Evolutionary conservation across 2,113 vertebrate species (phyloP), one percentile per base, ranked within the genome.

Genomic region (Sinosuthora webbiana): DNA sequence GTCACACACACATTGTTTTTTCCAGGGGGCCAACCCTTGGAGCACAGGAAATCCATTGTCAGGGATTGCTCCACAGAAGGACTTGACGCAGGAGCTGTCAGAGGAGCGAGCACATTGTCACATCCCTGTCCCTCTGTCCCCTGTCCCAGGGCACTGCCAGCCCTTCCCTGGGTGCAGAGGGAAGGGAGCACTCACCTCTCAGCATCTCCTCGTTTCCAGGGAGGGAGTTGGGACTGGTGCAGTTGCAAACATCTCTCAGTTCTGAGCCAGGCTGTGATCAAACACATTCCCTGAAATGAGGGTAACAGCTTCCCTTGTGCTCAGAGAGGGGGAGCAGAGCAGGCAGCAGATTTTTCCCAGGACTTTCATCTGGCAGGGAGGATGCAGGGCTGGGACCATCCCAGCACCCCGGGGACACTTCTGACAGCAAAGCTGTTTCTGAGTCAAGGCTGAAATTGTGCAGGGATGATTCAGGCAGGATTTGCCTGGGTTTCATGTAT

Each of bases 41-140:
- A 27, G 86, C 18, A 42, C 94, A 88, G 94, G 94, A 96, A 96
- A 88, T 69, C 95, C 92, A 83, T 93, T 93, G 93, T 91, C 85
- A 83, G 63, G 10, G 67, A n/a, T 80, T 67, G 90, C 69, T 37
- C 60, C 41, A 2, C 83, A 21, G 20, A 8, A 71, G 65, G 83
- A 7, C 49, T 75, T 68, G 77, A 85, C 1, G 28, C 81, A 93
- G 83, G 81, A 89, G 90, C 94, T 80, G 65, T 33, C 15, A 85
- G 75, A 55, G 94, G 13, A 70, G 10, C 2, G 45, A 91, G 78
- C 87, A 30, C 93, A 5, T 30, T 18, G 84, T 39, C 69, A 89
- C 15, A 73, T 27, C 76, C 83, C 22, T 2, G 9, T 64, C 69
- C 81, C 49, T 27, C 41, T 16, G 25, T 41, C 53, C 11, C 28